A percentile compares a stretch with the other conserved stretches of the same genome.
Conservation (phyloP, 30 jellyfish, hydroid and myxozoan species). For the Aurelia coerulea region DNA sequence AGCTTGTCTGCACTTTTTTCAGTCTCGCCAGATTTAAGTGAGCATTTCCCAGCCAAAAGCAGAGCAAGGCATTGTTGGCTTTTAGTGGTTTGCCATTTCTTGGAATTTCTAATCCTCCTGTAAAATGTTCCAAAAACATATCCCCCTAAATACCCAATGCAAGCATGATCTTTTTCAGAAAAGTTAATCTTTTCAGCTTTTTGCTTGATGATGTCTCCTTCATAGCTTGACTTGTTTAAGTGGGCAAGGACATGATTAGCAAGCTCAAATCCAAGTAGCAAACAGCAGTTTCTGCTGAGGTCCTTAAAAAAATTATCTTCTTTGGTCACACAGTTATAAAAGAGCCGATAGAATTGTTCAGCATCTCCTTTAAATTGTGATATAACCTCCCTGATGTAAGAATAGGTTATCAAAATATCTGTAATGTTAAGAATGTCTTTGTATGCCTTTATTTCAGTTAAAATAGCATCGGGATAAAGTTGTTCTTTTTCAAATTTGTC, state of each 20-base stretch:
- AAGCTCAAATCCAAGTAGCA: conserved; percentile 66
- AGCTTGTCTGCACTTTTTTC: too few relatives aligned
- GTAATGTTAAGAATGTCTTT: too few relatives aligned
- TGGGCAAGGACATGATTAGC: conserved; percentile 83
- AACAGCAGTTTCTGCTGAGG: conserved; percentile 31
- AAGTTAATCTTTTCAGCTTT: conserved; percentile 39
- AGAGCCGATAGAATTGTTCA: too few relatives aligned
- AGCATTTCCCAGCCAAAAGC: conserved; percentile 42
- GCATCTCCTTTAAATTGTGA: too few relatives aligned
- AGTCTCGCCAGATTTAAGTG: too few relatives aligned
- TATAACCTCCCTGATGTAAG: too few relatives aligned
- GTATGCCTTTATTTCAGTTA: too few relatives aligned
- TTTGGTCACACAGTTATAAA: too few relatives aligned
- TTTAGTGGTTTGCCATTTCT: conserved; percentile 34
- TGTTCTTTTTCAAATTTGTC: neutral
- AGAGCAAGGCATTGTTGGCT: conserved; percentile 52
- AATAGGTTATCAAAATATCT: too few relatives aligned
- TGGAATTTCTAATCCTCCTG: conserved; percentile 46
- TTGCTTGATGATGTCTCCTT: conserved; percentile 39
- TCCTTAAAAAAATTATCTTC: too few relatives aligned
- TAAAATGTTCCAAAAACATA: conserved; percentile 68
- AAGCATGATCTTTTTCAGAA: conserved; percentile 32
- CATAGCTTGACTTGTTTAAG: conserved; percentile 37
- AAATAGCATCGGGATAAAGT: too few relatives aligned
- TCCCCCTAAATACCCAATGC: conserved; percentile 45